phyloP scores from a whole-genome alignment of 2,888 invertebrate species.

The Selenia dentaria region DNA sequence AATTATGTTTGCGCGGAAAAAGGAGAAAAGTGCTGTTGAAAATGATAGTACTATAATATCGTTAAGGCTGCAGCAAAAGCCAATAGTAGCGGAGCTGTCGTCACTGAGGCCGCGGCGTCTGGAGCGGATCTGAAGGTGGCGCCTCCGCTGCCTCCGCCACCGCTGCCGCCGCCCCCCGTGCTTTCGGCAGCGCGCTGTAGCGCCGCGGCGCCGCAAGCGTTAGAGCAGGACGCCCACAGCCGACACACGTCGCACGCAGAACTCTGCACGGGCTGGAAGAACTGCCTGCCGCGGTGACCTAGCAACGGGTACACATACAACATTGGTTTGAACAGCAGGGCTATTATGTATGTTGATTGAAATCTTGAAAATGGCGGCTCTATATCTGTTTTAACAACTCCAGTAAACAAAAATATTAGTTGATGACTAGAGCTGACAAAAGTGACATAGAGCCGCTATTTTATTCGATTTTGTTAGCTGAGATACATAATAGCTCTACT shows the following conservation, averaged over 20 bases:
- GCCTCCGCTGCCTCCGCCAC: constrained; percentile 8
- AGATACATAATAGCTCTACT: too few relatives aligned
- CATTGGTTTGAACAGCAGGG: too few relatives aligned
- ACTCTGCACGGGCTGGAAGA: constrained; percentile 89
- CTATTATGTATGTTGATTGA: too few relatives aligned
- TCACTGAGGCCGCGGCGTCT: constrained; percentile 28
- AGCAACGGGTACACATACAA: too few relatives aligned
- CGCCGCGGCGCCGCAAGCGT: constrained; percentile 64
- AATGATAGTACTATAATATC: constrained; percentile 7
- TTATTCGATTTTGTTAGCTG: too few relatives aligned
- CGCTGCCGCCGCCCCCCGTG: constrained; percentile 8
- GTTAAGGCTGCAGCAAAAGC: constrained; percentile 2
- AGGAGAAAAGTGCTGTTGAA: too few relatives aligned
- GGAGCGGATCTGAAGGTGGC: constrained; percentile 22
- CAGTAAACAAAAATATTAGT: too few relatives aligned
- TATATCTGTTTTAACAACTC: too few relatives aligned
- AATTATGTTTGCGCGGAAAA: too few relatives aligned
- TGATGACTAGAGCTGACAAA: too few relatives aligned
- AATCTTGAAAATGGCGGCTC: too few relatives aligned
- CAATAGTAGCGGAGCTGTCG: constrained; percentile 13
- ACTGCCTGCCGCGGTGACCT: constrained; percentile 93
- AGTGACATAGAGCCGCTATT: too few relatives aligned
- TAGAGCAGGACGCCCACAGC: constrained; percentile 68
- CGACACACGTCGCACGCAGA: constrained; percentile 94
- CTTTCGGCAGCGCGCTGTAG: constrained; percentile 42